A percentile compares a stretch with the other conserved stretches of the same genome.
phyloP scores from a whole-genome alignment of 2,113 vertebrate species.

The Galemys pyrenaicus region DNA sequence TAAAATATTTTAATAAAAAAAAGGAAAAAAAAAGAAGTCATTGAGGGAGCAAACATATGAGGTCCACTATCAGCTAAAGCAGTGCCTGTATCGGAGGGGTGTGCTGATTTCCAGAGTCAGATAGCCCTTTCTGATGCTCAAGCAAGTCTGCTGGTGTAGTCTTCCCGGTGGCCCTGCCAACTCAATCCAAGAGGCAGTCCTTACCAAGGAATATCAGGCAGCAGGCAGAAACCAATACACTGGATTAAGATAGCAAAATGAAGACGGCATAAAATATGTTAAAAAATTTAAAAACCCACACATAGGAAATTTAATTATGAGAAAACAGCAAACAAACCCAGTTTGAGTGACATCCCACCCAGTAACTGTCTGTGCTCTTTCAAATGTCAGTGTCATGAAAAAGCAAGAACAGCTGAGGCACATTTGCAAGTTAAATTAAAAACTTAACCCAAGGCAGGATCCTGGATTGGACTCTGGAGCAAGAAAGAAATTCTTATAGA shows the following conservation, averaged over 20 bases:
- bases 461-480: background rate
- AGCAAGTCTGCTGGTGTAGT: background rate
- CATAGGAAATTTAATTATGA: background rate
- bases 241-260: background rate
- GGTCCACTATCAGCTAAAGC: too few relatives aligned
- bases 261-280: background rate
- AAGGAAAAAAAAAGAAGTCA: too few relatives aligned
- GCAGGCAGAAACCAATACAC: background rate
- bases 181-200: background rate
- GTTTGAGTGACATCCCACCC: background rate
- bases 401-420: background rate
- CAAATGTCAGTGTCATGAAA: background rate
- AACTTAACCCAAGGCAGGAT: background rate
- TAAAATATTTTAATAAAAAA: too few relatives aligned
- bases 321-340: background rate
- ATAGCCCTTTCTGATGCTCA: background rate
- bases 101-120: background rate
- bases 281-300: background rate
- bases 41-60: background rate
- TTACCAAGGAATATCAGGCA: background rate
- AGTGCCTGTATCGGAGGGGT: background rate
- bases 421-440: background rate
- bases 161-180: background rate
- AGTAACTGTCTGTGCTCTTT: background rate
- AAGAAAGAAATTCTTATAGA: background rate